Conservation (phyloP, 1,140 invertebrate species). For the Caenorhabditis remanei region DNA sequence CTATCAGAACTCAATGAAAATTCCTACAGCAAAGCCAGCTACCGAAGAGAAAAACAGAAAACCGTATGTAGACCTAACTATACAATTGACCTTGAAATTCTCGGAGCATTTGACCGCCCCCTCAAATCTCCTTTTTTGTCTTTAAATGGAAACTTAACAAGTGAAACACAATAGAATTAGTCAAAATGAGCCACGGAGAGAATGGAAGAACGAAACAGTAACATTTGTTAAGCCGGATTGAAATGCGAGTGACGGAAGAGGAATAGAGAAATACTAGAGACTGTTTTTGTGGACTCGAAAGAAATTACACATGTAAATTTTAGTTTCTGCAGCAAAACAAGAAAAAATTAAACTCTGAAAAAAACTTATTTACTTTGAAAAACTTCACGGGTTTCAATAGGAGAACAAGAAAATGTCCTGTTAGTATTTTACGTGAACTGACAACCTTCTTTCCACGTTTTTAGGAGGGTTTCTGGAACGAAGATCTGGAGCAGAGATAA, state of each 20-base stretch:
- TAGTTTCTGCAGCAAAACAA: background rate
- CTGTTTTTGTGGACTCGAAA: background rate
- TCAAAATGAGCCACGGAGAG: background rate
- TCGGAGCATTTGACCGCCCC: background rate
- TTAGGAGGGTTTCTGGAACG: background rate
- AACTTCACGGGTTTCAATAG: no score
- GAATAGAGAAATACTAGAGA: background rate
- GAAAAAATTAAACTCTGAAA: background rate
- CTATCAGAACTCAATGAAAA: no score
- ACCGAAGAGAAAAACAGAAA: no score
- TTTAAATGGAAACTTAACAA: conserved; percentile 27
- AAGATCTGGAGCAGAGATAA: conserved; percentile 49
- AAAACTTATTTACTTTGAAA: background rate
- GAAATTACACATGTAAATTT: background rate
- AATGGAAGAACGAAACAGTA: conserved; percentile 25
- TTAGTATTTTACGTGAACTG: background rate
- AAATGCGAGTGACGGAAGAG: background rate
- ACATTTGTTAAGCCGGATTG: conserved; percentile 51
- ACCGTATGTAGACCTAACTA: no score
- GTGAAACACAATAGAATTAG: conserved; percentile 39
- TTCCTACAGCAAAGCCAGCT: no score
- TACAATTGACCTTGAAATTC: no score
- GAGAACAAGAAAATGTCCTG: background rate
- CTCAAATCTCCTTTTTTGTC: conserved; percentile 5
- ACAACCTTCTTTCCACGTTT: background rate